phyloP scores from a whole-genome alignment of 2,113 vertebrate genomes.

The Hipposideros armiger region DNA sequence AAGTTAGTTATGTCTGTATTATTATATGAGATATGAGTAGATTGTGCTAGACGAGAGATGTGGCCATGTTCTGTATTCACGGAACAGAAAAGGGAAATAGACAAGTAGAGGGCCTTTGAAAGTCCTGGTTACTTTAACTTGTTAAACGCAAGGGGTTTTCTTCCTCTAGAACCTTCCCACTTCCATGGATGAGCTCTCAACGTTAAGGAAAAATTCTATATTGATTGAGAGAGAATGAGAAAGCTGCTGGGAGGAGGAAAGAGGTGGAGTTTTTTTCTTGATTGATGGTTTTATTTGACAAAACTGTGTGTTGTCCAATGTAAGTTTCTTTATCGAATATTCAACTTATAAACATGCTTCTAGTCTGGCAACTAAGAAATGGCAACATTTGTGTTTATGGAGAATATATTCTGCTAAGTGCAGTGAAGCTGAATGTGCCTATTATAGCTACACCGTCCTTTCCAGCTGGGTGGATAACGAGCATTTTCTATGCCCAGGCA shows the following conservation, averaged over 20 bases:
- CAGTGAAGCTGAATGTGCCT: not conserved
- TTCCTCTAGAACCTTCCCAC: not conserved
- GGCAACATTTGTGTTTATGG: not conserved
- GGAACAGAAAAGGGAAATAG: not conserved
- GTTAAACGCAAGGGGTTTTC: not conserved
- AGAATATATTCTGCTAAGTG: not conserved
- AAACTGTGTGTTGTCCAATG: not conserved
- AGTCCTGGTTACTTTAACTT: not conserved
- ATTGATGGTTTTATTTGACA: not conserved
- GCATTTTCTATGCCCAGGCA: constrained; percentile 41
- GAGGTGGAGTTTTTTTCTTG: not conserved
- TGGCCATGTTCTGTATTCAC: not conserved
- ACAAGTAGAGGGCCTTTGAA: not conserved
- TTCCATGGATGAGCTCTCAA: not conserved
- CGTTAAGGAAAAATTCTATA: not conserved
- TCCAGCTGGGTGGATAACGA: not conserved
- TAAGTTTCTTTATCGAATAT: not conserved
- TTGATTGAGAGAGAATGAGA: not conserved
- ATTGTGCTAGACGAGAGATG: not conserved
- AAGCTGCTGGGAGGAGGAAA: not conserved
- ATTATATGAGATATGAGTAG: not conserved
- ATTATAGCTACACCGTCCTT: not conserved
- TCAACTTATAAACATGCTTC: not conserved
- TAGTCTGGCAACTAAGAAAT: not conserved
- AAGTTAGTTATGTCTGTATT: not conserved